These are phyloP conservation scores for Bovichtus variegatus DNA, from an alignment of 2,797 vertebrate genomes.

Conservation along the genomic window DNA sequence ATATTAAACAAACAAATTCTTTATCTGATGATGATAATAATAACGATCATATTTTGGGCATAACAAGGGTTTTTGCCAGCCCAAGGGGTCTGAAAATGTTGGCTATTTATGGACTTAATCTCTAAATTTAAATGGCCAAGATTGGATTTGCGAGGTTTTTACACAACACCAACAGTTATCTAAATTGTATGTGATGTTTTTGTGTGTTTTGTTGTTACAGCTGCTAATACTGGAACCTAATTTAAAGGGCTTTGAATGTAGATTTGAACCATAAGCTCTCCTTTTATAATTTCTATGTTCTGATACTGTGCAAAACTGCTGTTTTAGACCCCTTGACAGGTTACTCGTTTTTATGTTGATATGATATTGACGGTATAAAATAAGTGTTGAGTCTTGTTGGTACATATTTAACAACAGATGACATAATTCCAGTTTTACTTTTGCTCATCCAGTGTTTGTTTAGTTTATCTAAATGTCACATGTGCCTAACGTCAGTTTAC, in stretches of 20 bases:
- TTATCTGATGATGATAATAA: background rate
- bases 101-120: background rate
- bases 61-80: background rate
- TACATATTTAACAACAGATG: background rate
- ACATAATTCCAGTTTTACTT: background rate
- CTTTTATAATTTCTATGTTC: background rate
- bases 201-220: slow-evolving; percentile 17
- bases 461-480: background rate
- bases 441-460: slow-evolving; percentile 13
- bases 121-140: background rate
- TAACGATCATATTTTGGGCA: background rate
- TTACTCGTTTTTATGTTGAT: background rate
- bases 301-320: background rate
- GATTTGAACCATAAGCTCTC: background rate
- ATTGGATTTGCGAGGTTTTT: background rate
- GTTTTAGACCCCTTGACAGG: background rate
- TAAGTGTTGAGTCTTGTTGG: background rate
- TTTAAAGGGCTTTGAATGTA: slow-evolving; percentile 59
- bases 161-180: background rate
- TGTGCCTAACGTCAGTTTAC: slow-evolving; percentile 6
- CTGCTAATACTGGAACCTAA: slow-evolving; percentile 2
- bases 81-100: background rate
- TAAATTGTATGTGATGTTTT: background rate
- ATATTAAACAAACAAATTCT: background rate
- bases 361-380: background rate